Evolutionary conservation across 1,140 invertebrate species (phyloP), one percentile per base, ranked within the genome.

Genomic region (Eriosoma lanigerum): DNA sequence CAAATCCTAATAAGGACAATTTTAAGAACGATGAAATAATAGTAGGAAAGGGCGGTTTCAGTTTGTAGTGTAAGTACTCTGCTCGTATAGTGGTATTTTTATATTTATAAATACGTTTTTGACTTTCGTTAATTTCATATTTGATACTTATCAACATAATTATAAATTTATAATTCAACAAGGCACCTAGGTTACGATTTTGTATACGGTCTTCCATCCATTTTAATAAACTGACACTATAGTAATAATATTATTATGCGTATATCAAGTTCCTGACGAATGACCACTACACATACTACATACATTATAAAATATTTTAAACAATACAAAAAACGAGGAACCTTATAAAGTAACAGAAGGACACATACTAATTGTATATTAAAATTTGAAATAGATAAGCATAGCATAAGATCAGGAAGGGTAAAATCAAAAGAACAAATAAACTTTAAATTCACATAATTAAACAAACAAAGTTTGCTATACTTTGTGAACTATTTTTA

Each of bases 381-480:
- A 17, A 26, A 26, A 26, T 58, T 26, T n/a, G n/a, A n/a, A n/a
- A n/a, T n/a, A n/a, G n/a, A n/a, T n/a, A n/a, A n/a, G n/a, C n/a
- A 6, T 58, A 58, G 13, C 10, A 5, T 15, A 62, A 62, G 26
- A 62, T 62, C 15, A 29, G 58, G 58, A 62, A 62, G 26, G 58
- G 17, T 24, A 26, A 13, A 19, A 13, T 29, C 58, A 6, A 62
- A 60, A 60, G 29, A n/a, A 62, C 10, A 44, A 44, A 44, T 15
- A 62, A 26, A 19, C 1, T 19, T 3, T 15, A 62, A 62, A 6
- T n/a, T n/a, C n/a, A n/a, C n/a, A n/a, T n/a, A n/a, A 26, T 62
- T 29, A 29, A 62, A 62, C 26, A 62, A 62, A 62, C 15, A n/a
- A 13, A 17, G 58, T 62, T 62, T 60, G n/a, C n/a, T n/a, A n/a